phyloP scores from a whole-genome alignment of 2,113 vertebrate species.

The Cacatua alba region DNA sequence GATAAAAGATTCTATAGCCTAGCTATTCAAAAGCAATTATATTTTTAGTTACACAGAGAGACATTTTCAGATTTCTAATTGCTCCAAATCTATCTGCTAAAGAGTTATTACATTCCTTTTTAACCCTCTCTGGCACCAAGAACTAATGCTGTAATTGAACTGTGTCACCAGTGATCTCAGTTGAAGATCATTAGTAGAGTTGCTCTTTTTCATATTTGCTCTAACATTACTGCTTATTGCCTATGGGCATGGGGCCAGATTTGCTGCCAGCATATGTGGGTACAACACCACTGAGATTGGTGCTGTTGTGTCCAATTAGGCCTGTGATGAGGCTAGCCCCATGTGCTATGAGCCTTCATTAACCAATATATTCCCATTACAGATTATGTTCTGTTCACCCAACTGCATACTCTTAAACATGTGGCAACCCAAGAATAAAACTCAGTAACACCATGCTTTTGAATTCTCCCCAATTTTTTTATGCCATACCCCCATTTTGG shows the following conservation, averaged over 20 bases:
- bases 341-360: neutral
- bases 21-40: constrained; percentile 73
- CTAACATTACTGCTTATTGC: neutral
- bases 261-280: constrained; percentile 6
- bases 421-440: neutral
- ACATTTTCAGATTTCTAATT: constrained; percentile 74
- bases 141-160: constrained; percentile 70
- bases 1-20: constrained; percentile 33
- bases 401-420: neutral
- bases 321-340: neutral
- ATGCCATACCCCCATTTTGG: neutral
- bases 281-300: neutral
- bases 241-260: constrained; percentile 20
- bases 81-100: constrained; percentile 71
- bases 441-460: neutral
- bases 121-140: constrained; percentile 72
- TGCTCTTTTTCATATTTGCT: constrained; percentile 30
- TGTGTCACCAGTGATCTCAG: constrained; percentile 65
- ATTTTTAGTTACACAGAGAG: constrained; percentile 72
- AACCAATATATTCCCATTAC: constrained; percentile 4
- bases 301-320: constrained; percentile 26
- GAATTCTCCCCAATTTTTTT: neutral
- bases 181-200: constrained; percentile 51
- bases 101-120: constrained; percentile 70
- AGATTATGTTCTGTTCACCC: neutral